Percentiles rank a stretch among this genome's conserved stretches.
Conservation (phyloP, 1,140 invertebrate species). For the Formica selysi region DNA sequence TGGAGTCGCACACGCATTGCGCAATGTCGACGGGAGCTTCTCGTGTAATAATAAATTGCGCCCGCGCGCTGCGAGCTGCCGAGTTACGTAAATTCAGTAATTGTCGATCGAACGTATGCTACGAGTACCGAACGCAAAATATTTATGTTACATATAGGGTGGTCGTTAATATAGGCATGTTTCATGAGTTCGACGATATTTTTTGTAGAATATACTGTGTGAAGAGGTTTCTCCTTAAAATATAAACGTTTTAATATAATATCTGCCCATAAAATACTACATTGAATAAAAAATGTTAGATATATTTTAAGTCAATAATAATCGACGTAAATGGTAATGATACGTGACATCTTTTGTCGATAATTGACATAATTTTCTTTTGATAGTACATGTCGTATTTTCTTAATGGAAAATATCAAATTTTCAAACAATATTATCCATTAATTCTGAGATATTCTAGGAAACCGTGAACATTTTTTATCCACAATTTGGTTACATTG, state of each 20-base stretch:
- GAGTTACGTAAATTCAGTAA: conserved; percentile 60
- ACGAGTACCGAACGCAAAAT: conserved; percentile 16
- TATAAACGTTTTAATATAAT: conserved; percentile 11
- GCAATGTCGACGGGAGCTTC: conserved; percentile 41
- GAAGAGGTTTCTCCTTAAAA: not conserved
- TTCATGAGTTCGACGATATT: not conserved
- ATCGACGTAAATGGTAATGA: not conserved
- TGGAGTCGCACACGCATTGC: conserved; percentile 42
- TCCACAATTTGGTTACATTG: not conserved
- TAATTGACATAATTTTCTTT: not conserved
- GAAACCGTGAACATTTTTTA: conserved; percentile 4
- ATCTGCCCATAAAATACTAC: not conserved
- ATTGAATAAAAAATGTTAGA: not conserved
- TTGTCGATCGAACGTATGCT: conserved; percentile 19
- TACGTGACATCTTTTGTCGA: not conserved
- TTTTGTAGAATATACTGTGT: not conserved
- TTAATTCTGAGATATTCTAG: not conserved
- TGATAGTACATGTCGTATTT: not conserved
- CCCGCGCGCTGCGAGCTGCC: conserved; percentile 11
- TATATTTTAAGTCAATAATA: not conserved
- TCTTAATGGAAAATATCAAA: not conserved
- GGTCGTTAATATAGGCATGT: not conserved
- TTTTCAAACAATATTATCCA: not conserved
- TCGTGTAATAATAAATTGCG: conserved; percentile 50
- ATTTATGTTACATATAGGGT: conserved; percentile 16